Evolutionary conservation across 2,888 invertebrate genomes (phyloP).

Genomic region (Nipponacmea schrenckii): DNA sequence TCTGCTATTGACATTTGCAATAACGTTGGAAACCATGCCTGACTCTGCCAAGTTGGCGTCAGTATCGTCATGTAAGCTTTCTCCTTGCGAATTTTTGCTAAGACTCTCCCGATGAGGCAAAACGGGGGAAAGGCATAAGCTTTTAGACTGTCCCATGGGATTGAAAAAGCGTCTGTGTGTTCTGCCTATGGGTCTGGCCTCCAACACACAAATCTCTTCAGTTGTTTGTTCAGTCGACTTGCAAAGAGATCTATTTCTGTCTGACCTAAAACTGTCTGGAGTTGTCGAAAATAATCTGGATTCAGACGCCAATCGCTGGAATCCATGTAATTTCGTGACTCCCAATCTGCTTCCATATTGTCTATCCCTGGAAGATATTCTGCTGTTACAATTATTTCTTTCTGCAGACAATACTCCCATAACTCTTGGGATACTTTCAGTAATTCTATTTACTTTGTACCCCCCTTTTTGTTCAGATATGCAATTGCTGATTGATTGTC

Average conservation of each 20-base stretch:
- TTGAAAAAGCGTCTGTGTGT: slow-evolving; percentile 17
- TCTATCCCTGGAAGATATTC: not conserved
- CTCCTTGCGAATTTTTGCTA: slow-evolving; percentile 10
- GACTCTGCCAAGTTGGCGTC: slow-evolving; percentile 20
- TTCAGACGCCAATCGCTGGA: not conserved
- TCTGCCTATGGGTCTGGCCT: slow-evolving; percentile 13
- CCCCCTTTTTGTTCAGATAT: slow-evolving; percentile 25
- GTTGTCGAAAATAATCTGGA: not conserved
- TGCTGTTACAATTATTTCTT: not conserved
- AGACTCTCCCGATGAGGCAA: slow-evolving; percentile 5
- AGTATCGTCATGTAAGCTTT: slow-evolving; percentile 7
- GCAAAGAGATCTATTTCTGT: not conserved
- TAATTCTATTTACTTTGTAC: not conserved
- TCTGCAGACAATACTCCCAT: slow-evolving; percentile 9
- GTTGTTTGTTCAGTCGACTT: not conserved
- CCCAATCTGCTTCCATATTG: not conserved
- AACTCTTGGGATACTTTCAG: slow-evolving; percentile 1
- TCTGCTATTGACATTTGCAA: slow-evolving; percentile 10
- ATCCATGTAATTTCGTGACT: not conserved
- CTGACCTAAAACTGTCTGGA: not conserved
- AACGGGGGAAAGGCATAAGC: slow-evolving; percentile 19
- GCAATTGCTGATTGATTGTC: slow-evolving; percentile 20
- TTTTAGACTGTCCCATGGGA: slow-evolving; percentile 2
- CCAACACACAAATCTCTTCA: slow-evolving; percentile 6
- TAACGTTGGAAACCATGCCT: slow-evolving; percentile 21